Conservation (phyloP, 2,113 vertebrate genomes). For the Hippocampus mohnikei region DNA sequence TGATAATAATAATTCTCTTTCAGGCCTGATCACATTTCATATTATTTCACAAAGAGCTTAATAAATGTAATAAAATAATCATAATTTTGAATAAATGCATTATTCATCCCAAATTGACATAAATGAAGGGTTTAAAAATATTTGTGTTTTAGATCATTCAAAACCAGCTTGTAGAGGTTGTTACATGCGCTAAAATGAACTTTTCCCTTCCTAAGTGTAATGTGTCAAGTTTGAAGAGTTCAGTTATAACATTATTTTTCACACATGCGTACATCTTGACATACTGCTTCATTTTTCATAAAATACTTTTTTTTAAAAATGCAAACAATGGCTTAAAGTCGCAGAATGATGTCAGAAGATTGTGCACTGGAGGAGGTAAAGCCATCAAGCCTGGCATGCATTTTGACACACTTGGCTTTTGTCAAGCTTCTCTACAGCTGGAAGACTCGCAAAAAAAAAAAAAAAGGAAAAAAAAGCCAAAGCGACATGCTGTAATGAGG, state of each 20-base stretch:
- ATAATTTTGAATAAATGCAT: no score
- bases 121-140: neutral
- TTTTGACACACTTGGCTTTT: slow-evolving; percentile 46
- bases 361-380: slow-evolving; percentile 29
- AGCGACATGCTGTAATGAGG: slow-evolving; percentile 61
- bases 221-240: slow-evolving; percentile 11
- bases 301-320: slow-evolving; percentile 7
- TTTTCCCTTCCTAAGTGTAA: slow-evolving; percentile 26
- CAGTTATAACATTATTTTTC: neutral
- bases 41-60: no score
- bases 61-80: no score
- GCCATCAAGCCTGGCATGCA: slow-evolving; percentile 39
- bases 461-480: slow-evolving; percentile 25
- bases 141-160: neutral
- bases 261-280: neutral
- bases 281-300: neutral
- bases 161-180: neutral
- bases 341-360: slow-evolving; percentile 14
- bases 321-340: slow-evolving; percentile 7
- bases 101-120: neutral
- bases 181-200: neutral
- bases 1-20: no score
- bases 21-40: no score
- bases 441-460: slow-evolving; percentile 34
- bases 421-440: slow-evolving; percentile 53